Evolutionary conservation across 2,888 invertebrate genomes (phyloP).

Genomic region (Agonopterix subpropinquella): DNA sequence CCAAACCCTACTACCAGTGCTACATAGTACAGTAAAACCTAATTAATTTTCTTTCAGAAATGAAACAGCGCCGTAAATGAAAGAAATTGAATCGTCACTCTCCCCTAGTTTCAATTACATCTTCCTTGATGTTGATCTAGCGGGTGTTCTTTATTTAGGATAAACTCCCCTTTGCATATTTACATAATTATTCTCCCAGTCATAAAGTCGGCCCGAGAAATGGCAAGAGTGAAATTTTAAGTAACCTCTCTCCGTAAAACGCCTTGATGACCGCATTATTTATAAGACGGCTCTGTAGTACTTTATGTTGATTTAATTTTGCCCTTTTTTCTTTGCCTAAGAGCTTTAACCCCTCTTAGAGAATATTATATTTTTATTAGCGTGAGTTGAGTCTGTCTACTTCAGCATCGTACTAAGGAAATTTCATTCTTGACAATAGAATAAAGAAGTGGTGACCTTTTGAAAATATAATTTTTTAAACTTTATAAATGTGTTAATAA

Average conservation of each 20-base stretch:
- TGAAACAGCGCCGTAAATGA: background rate
- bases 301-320: constrained; percentile 38
- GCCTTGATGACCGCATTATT: constrained; percentile 41
- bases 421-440: no score
- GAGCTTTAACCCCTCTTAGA: constrained; percentile 17
- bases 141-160: constrained; percentile 17
- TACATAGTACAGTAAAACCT: no score
- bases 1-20: no score
- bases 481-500: no score
- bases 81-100: constrained; percentile 16
- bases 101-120: constrained; percentile 21
- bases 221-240: constrained; percentile 34
- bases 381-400: no score
- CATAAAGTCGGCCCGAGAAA: constrained; percentile 25
- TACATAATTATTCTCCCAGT: constrained; percentile 40
- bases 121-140: constrained; percentile 18
- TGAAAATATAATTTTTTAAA: no score
- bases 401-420: no score
- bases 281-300: constrained; percentile 27
- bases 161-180: constrained; percentile 24
- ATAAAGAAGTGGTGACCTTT: no score
- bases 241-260: constrained; percentile 23
- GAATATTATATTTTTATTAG: constrained; percentile 2
- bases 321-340: constrained; percentile 21
- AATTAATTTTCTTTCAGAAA: no score